phyloP scores from a whole-genome alignment of 1,140 invertebrate species.

The Colletes latitarsis region DNA sequence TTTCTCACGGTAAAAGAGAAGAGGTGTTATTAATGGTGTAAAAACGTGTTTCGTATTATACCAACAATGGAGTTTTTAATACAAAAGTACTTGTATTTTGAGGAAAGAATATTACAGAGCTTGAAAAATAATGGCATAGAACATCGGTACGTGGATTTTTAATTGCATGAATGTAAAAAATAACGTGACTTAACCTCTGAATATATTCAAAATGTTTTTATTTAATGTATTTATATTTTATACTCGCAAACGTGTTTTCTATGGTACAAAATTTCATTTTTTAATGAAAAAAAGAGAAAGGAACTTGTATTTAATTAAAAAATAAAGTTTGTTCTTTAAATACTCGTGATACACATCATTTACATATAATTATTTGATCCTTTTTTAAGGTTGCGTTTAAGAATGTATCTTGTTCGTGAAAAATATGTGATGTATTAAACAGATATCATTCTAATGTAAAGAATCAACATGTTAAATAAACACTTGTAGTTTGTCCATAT shows the following conservation, averaged over 20 bases:
- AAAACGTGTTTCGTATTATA: not conserved
- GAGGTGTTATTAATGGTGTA: conserved; percentile 32
- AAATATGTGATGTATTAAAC: not conserved
- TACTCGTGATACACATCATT: not conserved
- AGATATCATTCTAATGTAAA: not conserved
- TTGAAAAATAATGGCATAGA: conserved; percentile 59
- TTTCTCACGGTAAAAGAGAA: conserved; percentile 23
- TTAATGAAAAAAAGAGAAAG: not conserved
- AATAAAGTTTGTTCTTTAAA: conserved; percentile 5
- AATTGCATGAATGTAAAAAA: not conserved
- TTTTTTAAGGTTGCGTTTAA: not conserved
- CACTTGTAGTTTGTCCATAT: not conserved
- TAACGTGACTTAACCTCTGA: conserved; percentile 51
- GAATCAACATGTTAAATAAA: not conserved
- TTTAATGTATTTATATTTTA: conserved; percentile 9
- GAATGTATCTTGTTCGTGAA: not conserved
- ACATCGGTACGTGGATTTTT: conserved; percentile 56
- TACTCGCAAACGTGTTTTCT: not conserved
- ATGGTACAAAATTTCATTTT: not conserved
- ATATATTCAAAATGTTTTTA: not conserved
- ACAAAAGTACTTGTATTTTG: conserved; percentile 48
- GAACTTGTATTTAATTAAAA: not conserved
- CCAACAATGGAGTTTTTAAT: conserved; percentile 56
- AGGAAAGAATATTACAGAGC: conserved; percentile 57
- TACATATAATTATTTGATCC: not conserved